Evolutionary conservation across 1,140 invertebrate genomes (phyloP).

Genomic region (Papilio polytes): DNA sequence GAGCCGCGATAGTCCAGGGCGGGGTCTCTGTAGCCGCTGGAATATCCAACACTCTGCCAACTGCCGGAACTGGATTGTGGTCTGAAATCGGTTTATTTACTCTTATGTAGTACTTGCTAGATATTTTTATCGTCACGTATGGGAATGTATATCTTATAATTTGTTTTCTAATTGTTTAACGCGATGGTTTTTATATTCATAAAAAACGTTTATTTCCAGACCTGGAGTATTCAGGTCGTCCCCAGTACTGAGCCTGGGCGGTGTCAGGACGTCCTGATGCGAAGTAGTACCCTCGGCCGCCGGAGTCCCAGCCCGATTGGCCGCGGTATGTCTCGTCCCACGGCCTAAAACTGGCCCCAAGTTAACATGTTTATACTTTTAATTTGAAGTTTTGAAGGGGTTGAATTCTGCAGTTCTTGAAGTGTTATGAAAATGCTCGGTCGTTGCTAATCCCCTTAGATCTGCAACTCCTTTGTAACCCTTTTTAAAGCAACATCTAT

Average conservation of each 20-base stretch:
- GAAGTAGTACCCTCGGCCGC: slow-evolving; percentile 84
- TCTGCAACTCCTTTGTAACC: neutral
- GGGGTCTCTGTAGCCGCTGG: slow-evolving; percentile 46
- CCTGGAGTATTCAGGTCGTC: slow-evolving; percentile 65
- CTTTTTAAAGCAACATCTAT: neutral
- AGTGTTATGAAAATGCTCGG: neutral
- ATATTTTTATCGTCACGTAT: too few relatives aligned
- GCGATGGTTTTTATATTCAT: neutral
- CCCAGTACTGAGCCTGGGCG: slow-evolving; percentile 56
- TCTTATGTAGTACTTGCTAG: too few relatives aligned
- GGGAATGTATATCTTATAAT: too few relatives aligned
- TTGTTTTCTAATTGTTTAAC: too few relatives aligned
- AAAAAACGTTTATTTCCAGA: slow-evolving; percentile 37
- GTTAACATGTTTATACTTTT: neutral
- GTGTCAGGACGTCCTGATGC: slow-evolving; percentile 79
- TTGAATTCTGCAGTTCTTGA: neutral
- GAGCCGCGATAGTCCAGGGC: slow-evolving; percentile 52
- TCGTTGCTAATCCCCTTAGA: neutral
- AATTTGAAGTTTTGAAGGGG: neutral
- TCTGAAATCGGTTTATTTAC: slow-evolving; percentile 48
- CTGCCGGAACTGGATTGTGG: slow-evolving; percentile 51
- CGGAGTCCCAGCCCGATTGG: slow-evolving; percentile 80
- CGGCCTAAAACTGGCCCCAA: slow-evolving; percentile 75
- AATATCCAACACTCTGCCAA: slow-evolving; percentile 61
- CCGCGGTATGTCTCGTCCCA: slow-evolving; percentile 84